These are phyloP conservation scores for Geococcyx californianus DNA, from an alignment of 2,113 vertebrate genomes.

Conservation along the genomic window DNA sequence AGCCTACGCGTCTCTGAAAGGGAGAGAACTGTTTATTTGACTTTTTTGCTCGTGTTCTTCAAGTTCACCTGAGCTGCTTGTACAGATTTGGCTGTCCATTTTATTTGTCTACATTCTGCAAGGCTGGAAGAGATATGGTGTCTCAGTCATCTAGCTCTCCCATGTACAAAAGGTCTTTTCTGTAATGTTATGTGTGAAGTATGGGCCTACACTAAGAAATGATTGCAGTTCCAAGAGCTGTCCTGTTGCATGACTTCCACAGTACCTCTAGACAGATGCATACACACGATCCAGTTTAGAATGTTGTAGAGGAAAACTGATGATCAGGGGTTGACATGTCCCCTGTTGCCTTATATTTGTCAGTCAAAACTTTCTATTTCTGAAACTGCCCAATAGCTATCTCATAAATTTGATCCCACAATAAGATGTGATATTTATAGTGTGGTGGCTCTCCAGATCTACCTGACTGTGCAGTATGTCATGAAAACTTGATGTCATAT, in stretches of 20 bases:
- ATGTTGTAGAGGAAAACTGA: not conserved
- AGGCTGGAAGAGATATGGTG: not conserved
- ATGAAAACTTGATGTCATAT: not conserved
- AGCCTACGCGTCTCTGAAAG: not conserved
- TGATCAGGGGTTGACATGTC: fast-evolving
- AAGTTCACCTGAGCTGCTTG: not conserved
- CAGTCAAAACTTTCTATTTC: not conserved
- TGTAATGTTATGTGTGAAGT: not conserved
- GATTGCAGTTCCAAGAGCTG: not conserved
- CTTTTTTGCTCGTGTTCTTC: not conserved
- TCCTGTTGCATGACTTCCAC: not conserved
- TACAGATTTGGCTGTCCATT: not conserved
- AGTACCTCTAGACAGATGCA: not conserved
- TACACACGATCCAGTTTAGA: not conserved
- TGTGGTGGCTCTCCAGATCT: not conserved
- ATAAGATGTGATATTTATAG: not conserved
- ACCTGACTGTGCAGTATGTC: not conserved
- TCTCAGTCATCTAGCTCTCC: not conserved
- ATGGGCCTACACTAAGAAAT: not conserved
- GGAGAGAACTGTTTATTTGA: not conserved
- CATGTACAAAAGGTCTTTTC: not conserved
- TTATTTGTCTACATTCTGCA: not conserved
- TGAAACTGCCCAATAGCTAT: not conserved
- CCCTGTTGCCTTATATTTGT: not conserved
- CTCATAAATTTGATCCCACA: not conserved